Base-by-base conservation (phyloP, 2,797 vertebrate species). In the Podarcis lilfordi region DNA sequence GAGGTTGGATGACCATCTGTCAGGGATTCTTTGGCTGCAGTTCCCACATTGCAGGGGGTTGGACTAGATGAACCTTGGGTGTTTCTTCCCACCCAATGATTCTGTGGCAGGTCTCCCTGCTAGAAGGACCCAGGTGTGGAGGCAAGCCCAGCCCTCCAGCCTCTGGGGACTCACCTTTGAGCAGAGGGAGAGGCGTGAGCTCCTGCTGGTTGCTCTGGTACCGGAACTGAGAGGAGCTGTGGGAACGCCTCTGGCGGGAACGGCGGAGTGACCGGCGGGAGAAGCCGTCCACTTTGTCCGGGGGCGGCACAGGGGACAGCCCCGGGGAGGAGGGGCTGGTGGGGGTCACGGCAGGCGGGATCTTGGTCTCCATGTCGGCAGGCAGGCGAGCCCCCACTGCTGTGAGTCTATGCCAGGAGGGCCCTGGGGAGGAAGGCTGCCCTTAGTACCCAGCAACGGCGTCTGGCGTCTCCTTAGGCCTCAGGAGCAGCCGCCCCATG, bases 201-300 rank as follows among this genome's bases (percentile, higher is more conserved):
- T 99, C 98, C 96, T 98, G 98, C 96, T 98, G 98, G 95, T 98
- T 98, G 95, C 98, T 98, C 97, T 98, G 98, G 95, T 98, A 98
- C 89, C 98, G 98, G 96, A 99, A 99, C 96, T 99, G 98, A 89
- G 98, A 99, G 35, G 98, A 99, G 93, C 98, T 98, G 94, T 98
- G 98, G 80, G 98, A 99, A 80, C 98, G 97, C 76, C 98, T 96
- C 95, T 98, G 98, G 55, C 98, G 97, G 91, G 98, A 98, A 79
- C 98, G 96, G 90, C 98, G 98, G 94, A 99, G 98, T 68, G 98
- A 98, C n/a, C 98, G 96, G 59, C 98, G 97, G 71, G 98, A 98
- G 95, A 99, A 99, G 89, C 98, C 98, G 3, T 99, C 98, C 95
- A 99, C 98, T 92, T 99, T 99, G 95, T 99, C 98, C 1, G 98